phyloP scores from a whole-genome alignment of 2,797 vertebrate species.

The Dipus sagitta region DNA sequence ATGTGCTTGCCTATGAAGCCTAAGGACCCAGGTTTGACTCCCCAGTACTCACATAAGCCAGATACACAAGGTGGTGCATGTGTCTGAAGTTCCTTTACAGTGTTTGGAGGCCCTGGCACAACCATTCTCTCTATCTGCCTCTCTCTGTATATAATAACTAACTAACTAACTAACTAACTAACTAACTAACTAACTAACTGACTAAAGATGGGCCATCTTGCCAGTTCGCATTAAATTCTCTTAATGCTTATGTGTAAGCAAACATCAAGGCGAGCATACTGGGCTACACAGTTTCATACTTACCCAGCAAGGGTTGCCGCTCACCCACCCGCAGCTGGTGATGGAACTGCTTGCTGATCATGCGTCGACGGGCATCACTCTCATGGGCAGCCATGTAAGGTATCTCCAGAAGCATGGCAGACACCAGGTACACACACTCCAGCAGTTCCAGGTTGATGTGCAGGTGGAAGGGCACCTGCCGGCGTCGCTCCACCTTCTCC shows the following conservation, averaged over 20 bases:
- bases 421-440: conserved; percentile 96
- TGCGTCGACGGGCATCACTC: conserved; percentile 94
- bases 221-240: neutral
- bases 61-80: no score
- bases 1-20: no score
- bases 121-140: neutral
- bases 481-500: conserved; percentile 96
- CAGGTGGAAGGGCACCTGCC: conserved; percentile 97
- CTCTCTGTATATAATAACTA: neutral
- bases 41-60: no score
- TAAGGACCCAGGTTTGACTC: no score
- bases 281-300: conserved; percentile 46
- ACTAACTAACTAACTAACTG: no score
- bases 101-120: no score
- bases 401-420: conserved; percentile 96
- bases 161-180: no score
- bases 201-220: no score
- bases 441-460: conserved; percentile 96
- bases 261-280: neutral
- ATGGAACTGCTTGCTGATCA: conserved; percentile 98
- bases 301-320: conserved; percentile 93
- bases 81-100: no score
- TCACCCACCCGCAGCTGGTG: conserved; percentile 96
- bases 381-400: conserved; percentile 97
- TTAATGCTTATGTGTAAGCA: neutral